Percentiles rank a stretch among this genome's conserved stretches.
Evolutionary conservation across 2,113 vertebrate species (phyloP).

Genomic region (Kryptolebias marmoratus): DNA sequence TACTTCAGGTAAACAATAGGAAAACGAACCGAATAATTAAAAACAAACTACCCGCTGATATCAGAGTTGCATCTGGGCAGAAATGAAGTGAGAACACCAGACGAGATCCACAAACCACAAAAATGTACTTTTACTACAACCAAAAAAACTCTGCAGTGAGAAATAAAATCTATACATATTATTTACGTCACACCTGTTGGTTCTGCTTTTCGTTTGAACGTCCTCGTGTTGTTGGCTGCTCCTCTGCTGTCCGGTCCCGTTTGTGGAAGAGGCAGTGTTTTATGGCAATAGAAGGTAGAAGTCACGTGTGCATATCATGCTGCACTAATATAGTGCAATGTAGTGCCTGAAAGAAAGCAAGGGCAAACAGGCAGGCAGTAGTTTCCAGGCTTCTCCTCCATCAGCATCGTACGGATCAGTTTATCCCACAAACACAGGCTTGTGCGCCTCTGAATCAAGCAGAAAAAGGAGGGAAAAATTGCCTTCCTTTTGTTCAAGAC

Average conservation of each 20-base stretch:
- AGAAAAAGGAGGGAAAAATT: conserved; percentile 32
- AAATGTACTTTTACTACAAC: conserved; percentile 70
- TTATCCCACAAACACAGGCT: conserved; percentile 78
- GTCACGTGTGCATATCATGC: conserved; percentile 93
- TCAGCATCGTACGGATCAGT: conserved; percentile 73
- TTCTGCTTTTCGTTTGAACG: conserved; percentile 9
- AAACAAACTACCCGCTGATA: conserved; percentile 8
- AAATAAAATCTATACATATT: conserved; percentile 65
- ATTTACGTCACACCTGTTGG: conserved; percentile 60
- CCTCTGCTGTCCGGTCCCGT: conserved; percentile 71
- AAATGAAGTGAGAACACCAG: conserved; percentile 78
- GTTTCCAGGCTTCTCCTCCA: conserved; percentile 77
- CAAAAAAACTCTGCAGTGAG: conserved; percentile 68
- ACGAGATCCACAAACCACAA: conserved; percentile 77
- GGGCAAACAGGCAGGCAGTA: conserved; percentile 74
- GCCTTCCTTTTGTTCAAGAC: conserved; percentile 64
- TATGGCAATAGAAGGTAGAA: conserved; percentile 91
- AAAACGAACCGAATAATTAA: background rate
- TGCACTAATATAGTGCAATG: conserved; percentile 99
- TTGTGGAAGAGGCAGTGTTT: conserved; percentile 88
- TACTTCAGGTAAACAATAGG: conserved; percentile 2
- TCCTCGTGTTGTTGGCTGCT: conserved; percentile 40
- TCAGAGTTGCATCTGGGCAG: conserved; percentile 64
- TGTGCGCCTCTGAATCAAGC: conserved; percentile 76
- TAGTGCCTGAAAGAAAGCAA: conserved; percentile 87